phyloP scores from a whole-genome alignment of 2,113 vertebrate species.

The Atlantisia rogersi region DNA sequence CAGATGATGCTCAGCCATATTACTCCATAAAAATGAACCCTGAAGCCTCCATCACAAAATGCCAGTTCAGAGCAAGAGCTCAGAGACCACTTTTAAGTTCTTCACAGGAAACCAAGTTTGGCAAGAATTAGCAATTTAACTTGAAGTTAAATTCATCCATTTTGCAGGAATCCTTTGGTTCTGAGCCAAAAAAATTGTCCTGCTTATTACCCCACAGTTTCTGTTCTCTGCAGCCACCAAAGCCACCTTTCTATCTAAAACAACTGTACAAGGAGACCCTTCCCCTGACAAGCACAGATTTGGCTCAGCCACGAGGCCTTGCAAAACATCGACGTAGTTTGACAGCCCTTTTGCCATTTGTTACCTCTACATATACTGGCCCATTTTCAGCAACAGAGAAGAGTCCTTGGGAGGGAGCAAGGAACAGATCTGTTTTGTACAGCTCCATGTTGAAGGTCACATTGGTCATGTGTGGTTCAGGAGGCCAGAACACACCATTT shows the following conservation, averaged over 20 bases:
- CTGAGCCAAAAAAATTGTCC: background rate
- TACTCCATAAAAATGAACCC: background rate
- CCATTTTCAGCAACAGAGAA: constrained; percentile 83
- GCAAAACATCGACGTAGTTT: background rate
- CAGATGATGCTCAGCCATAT: background rate
- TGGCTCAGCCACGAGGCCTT: background rate
- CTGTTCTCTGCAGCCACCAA: background rate
- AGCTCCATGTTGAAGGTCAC: constrained; percentile 89
- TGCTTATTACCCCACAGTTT: background rate
- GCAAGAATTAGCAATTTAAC: background rate
- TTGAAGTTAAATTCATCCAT: background rate
- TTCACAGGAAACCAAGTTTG: background rate
- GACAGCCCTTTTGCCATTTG: background rate
- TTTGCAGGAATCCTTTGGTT: background rate
- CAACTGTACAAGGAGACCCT: background rate
- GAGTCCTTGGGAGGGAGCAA: constrained; percentile 76
- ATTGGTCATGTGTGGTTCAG: constrained; percentile 69
- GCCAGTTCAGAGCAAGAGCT: background rate
- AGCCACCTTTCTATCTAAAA: background rate
- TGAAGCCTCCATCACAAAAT: background rate
- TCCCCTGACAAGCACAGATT: background rate
- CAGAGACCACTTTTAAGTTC: background rate
- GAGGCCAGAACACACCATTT: constrained; percentile 26
- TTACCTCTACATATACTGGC: constrained; percentile 91
- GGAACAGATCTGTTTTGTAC: constrained; percentile 79